Percentiles rank a stretch among this genome's conserved stretches.
Conservation (phyloP, 2,888 invertebrate species). For the Drymonia ruficornis region DNA sequence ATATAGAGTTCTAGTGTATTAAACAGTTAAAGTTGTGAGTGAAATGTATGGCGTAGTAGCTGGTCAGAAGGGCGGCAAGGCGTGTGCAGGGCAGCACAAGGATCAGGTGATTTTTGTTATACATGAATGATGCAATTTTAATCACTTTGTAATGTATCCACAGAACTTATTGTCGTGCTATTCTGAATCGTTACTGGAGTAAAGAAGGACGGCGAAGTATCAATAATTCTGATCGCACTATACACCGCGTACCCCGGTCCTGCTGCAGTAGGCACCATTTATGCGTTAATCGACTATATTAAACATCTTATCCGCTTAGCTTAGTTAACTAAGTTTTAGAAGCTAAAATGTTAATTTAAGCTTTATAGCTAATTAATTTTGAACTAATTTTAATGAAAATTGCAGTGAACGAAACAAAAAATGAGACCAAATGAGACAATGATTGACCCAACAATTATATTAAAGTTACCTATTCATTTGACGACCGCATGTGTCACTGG, state of each 20-base stretch:
- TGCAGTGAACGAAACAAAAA: too few relatives aligned
- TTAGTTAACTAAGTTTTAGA: not conserved
- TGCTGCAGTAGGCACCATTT: not conserved
- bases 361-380: not conserved
- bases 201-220: too few relatives aligned
- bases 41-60: conserved; percentile 49
- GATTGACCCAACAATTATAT: too few relatives aligned
- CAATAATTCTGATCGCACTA: not conserved
- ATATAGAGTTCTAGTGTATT: not conserved
- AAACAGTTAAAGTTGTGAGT: not conserved
- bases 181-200: too few relatives aligned
- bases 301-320: not conserved
- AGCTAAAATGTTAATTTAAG: not conserved
- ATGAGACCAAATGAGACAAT: too few relatives aligned
- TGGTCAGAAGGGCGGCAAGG: conserved; percentile 38
- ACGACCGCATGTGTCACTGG: too few relatives aligned
- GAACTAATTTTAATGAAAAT: too few relatives aligned
- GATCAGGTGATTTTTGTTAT: conserved; percentile 30
- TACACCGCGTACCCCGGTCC: not conserved
- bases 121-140: too few relatives aligned
- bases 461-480: too few relatives aligned
- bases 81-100: conserved; percentile 14
- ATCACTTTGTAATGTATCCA: too few relatives aligned
- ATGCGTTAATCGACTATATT: not conserved
- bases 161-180: too few relatives aligned